phyloP scores from a whole-genome alignment of 2,113 vertebrate genomes.

The Prunella fulvescens region DNA sequence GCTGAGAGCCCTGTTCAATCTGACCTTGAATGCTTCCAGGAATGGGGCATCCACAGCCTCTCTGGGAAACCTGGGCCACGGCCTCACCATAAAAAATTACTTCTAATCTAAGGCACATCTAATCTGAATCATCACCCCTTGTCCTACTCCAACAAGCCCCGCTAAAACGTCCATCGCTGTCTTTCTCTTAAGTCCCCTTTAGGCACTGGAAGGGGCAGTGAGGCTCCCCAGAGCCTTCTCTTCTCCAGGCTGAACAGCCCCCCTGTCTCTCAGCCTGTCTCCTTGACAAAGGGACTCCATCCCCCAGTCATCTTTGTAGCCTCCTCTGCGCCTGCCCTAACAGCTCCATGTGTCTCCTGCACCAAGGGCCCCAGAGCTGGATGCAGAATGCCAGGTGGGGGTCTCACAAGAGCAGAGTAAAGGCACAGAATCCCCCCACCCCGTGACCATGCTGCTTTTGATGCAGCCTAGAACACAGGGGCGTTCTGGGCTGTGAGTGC shows the following conservation, averaged over 20 bases:
- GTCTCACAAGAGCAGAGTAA: not conserved
- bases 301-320: rapidly evolving
- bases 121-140: not conserved
- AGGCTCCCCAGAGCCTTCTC: not conserved
- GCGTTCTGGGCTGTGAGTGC: not conserved
- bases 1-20: not conserved
- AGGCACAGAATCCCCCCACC: not conserved
- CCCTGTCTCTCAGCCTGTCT: not conserved
- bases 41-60: not conserved
- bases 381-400: not conserved
- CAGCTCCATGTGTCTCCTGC: not conserved
- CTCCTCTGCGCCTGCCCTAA: not conserved
- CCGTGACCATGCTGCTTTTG: not conserved
- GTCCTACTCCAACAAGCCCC: not conserved
- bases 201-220: not conserved
- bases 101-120: not conserved
- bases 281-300: not conserved
- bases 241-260: not conserved
- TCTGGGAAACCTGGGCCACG: not conserved
- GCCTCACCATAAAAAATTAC: not conserved
- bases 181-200: not conserved
- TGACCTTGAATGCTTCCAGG: not conserved
- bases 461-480: not conserved
- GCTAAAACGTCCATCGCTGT: not conserved
- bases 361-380: not conserved